Base-by-base conservation (phyloP, 2,113 vertebrate species). In the Blennius ocellaris region DNA sequence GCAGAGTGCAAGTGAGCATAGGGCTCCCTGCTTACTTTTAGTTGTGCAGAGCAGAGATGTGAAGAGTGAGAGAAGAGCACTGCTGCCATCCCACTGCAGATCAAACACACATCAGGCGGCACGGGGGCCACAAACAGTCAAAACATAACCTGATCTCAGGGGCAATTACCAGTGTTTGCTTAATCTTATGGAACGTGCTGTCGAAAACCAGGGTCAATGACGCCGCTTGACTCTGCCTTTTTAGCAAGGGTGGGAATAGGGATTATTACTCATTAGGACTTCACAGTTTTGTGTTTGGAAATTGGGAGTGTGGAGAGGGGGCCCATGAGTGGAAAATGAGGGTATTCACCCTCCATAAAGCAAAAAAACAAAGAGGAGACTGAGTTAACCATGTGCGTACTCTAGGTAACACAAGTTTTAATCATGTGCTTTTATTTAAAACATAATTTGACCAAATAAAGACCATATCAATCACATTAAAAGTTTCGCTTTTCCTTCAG, bases 121-220 rank as follows among this genome's bases (percentile, higher is more conserved):
- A 38, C 14, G 21, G 70, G 78, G 87, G 87, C 17, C 76, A 80
- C 88, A 89, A 89, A 86, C 86, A 91, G 89, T 89, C 89, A 89
- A 91, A 92, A 90, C 88, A 90, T 79, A 90, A 90, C 81, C 63
- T 74, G 89, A 91, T 89, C 90, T 89, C 70, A 0, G 73, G 74
- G 82, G 75, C 74, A 90, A 91, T 92, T 91, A 89, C 84, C 65
- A 73, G 57, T 87, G 87, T 92, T 90, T 92, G 85, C 67, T 89
- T 89, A 91, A 89, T 90, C 88, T 88, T 76, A n/a, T 86, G 64
- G 80, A 86, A 90, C 85, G 61, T 76, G 82, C 79, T 89, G 86
- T 88, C 52, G 36, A 88, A 88, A 87, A 80, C 55, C 69, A 61
- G 81, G 87, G 85, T 90, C 84, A 87, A 14, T 84, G 80, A 76